Conservation (phyloP, 2,888 invertebrate species). For the Orthonychiurus folsomi region DNA sequence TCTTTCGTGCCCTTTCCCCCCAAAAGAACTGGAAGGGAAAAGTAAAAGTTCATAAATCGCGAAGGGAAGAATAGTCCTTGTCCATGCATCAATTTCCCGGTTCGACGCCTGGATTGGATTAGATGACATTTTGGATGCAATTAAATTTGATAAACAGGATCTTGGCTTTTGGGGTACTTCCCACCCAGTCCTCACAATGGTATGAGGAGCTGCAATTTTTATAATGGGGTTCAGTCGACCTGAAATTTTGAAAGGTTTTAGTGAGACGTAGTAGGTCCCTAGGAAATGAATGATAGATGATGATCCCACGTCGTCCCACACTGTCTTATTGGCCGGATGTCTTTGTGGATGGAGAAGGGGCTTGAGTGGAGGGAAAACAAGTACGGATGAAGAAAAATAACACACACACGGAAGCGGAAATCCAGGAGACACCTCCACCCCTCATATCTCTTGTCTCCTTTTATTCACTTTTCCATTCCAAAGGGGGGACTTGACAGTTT, state of each 20-base stretch:
- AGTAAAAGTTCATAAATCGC: no score
- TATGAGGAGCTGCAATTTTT: not conserved
- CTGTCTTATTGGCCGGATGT: not conserved
- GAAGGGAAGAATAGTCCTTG: no score
- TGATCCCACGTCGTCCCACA: not conserved
- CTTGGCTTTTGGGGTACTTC: not conserved
- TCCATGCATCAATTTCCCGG: no score
- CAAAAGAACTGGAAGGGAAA: no score
- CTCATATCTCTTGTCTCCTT: constrained; percentile 1
- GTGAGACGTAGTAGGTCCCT: no score
- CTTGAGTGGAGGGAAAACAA: not conserved
- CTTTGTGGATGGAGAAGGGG: not conserved
- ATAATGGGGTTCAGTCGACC: not conserved
- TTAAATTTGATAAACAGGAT: not conserved
- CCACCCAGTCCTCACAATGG: not conserved
- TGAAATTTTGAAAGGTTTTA: not conserved
- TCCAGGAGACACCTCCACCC: not conserved
- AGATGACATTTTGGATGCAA: not conserved
- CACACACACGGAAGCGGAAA: not conserved
- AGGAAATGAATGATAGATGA: not conserved
- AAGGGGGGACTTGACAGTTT: constrained; percentile 1
- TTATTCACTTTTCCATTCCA: not conserved
- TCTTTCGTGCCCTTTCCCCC: no score
- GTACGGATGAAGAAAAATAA: not conserved
- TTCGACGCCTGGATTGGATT: not conserved